A percentile compares a stretch with the other conserved stretches of the same genome.
Conservation (phyloP, 1,140 invertebrate genomes). For the Drosophila pseudoobscura region DNA sequence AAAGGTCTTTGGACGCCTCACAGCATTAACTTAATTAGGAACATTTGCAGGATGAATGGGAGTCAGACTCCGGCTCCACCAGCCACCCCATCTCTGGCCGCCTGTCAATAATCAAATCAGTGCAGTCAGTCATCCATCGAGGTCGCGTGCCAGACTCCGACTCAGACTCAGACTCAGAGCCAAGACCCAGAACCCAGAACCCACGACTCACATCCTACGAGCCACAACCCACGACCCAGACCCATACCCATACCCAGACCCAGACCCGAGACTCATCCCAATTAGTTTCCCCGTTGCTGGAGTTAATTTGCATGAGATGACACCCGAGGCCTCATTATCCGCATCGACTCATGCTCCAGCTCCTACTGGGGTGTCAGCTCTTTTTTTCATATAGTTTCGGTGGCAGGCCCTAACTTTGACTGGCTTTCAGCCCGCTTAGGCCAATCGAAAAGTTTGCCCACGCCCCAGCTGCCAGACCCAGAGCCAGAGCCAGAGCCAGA, state of each 20-base stretch:
- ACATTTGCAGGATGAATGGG: constrained; percentile 18
- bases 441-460: constrained; percentile 29
- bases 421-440: constrained; percentile 3
- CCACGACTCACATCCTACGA: neutral
- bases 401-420: constrained; percentile 21
- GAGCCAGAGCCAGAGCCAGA: neutral
- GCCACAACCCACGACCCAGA: neutral
- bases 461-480: neutral
- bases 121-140: constrained; percentile 32
- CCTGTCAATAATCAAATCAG: constrained; percentile 70
- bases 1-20: neutral
- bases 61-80: neutral
- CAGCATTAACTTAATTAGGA: constrained; percentile 32
- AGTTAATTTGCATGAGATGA: constrained; percentile 72
- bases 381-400: constrained; percentile 37
- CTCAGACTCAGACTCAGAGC: neutral
- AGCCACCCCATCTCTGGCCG: neutral
- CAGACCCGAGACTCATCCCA: constrained; percentile 9
- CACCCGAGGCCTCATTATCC: constrained; percentile 63
- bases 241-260: too few relatives aligned
- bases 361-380: neutral
- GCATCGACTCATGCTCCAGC: constrained; percentile 33
- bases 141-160: constrained; percentile 31
- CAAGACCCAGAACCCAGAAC: neutral
- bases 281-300: constrained; percentile 57